Conservation (phyloP, 2,113 vertebrate genomes). For the Aythya baeri region DNA sequence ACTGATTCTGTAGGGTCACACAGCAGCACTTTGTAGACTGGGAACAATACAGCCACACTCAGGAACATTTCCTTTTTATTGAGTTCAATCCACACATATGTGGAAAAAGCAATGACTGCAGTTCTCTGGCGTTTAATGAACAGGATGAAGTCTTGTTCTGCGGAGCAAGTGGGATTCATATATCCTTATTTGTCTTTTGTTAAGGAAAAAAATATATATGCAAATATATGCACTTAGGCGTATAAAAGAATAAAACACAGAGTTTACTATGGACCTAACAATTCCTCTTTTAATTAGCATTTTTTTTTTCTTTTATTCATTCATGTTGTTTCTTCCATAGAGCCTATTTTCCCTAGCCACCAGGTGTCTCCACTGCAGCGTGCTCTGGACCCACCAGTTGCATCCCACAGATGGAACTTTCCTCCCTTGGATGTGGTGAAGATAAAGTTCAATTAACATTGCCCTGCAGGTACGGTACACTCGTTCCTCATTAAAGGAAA, state of each 20-base stretch:
- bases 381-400: not conserved
- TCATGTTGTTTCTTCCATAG: not conserved
- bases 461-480: not conserved
- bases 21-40: not conserved
- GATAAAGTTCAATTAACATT: not conserved
- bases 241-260: not conserved
- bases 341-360: slow-evolving; percentile 38
- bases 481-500: not conserved
- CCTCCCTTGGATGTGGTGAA: not conserved
- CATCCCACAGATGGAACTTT: accelerated
- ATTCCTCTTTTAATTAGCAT: not conserved
- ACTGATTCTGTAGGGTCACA: not conserved
- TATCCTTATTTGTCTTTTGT: not conserved
- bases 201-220: not conserved
- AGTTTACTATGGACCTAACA: not conserved
- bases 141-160: not conserved
- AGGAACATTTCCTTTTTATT: not conserved
- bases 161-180: not conserved
- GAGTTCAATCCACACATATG: not conserved
- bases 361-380: slow-evolving; percentile 64
- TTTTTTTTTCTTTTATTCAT: not conserved
- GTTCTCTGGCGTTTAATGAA: not conserved
- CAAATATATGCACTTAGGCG: not conserved
- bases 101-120: not conserved
- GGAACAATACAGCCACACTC: not conserved